Conservation (phyloP, 2,797 vertebrate species). For the Smutsia gigantea region DNA sequence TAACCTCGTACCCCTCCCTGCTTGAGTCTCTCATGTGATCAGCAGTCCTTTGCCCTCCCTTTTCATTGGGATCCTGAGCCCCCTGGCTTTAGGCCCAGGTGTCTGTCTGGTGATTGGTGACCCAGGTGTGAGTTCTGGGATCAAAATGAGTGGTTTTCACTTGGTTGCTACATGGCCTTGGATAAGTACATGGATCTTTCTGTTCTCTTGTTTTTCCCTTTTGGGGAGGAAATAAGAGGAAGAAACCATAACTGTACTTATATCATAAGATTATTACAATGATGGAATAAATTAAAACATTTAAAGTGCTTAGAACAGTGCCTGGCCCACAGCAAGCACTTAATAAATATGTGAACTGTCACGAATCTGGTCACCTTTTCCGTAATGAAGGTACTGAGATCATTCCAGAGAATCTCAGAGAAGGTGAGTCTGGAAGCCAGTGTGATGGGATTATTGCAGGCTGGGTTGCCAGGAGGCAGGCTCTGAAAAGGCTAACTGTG, state of each 20-base stretch:
- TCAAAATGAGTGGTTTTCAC: neutral
- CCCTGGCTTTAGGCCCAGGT: neutral
- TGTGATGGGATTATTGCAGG: neutral
- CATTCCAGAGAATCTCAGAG: neutral
- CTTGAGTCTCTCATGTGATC: neutral
- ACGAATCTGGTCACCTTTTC: neutral
- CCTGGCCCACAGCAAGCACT: neutral
- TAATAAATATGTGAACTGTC: neutral
- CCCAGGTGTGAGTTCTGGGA: neutral
- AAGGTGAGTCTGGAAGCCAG: neutral
- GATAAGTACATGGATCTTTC: neutral
- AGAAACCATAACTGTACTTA: neutral
- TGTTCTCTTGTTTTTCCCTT: neutral
- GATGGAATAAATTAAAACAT: neutral
- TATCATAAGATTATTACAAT: neutral
- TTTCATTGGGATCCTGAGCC: neutral
- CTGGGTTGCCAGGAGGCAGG: neutral
- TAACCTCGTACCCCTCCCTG: neutral
- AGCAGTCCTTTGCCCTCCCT: neutral
- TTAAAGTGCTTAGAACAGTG: neutral
- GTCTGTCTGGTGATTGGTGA: neutral
- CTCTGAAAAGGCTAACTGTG: neutral
- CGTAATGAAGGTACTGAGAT: neutral
- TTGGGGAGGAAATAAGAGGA: neutral
- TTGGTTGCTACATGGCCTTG: neutral